Conservation (phyloP, 2,797 vertebrate genomes). For the Aplochiton taeniatus region DNA sequence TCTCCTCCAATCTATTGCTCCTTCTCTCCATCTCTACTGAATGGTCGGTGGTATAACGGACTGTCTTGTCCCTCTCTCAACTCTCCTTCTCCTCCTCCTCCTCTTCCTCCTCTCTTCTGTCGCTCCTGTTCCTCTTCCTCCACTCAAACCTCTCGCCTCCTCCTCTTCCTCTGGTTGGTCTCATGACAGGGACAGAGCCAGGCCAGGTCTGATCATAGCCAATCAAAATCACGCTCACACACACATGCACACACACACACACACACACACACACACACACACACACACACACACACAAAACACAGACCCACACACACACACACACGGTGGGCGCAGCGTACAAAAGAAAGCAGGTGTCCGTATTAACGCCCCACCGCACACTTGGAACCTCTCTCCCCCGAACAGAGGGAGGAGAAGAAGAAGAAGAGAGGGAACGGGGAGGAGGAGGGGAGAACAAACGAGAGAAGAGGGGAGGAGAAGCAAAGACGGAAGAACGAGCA, state of each 20-base stretch:
- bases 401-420: slow-evolving; percentile 51
- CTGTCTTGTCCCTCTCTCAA: too few species aligned
- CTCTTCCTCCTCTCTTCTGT: too few species aligned
- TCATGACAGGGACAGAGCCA: too few species aligned
- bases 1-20: too few species aligned
- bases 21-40: too few species aligned
- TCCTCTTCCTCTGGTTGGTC: too few species aligned
- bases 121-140: background rate
- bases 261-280: slow-evolving; percentile 6
- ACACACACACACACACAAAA: background rate
- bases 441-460: slow-evolving; percentile 3
- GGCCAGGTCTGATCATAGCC: slow-evolving; percentile 49
- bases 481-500: background rate
- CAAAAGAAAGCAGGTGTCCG: slow-evolving; percentile 74
- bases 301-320: slow-evolving; percentile 4
- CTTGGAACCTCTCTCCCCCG: slow-evolving; percentile 65
- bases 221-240: slow-evolving; percentile 41
- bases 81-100: too few species aligned
- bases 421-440: slow-evolving; percentile 38
- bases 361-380: slow-evolving; percentile 70
- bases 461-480: background rate
- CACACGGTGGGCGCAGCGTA: slow-evolving; percentile 42
- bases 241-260: slow-evolving; percentile 53
- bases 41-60: too few species aligned
- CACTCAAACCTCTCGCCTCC: too few species aligned